These are phyloP conservation scores for Pteromalus puparum DNA, from an alignment of 1,140 invertebrate genomes.

Conservation along the genomic window DNA sequence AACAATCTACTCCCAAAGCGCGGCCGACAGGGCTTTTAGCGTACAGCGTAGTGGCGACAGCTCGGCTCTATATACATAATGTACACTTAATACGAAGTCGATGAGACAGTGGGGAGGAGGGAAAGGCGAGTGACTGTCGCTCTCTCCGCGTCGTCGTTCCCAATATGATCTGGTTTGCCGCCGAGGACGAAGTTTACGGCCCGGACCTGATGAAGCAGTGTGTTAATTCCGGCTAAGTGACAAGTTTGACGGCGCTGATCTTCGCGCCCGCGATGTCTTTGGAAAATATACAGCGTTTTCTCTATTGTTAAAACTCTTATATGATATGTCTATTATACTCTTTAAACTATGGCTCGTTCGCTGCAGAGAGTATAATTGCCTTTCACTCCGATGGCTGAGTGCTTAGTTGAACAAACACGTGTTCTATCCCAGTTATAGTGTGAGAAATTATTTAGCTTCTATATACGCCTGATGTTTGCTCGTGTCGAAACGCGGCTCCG, in stretches of 20 bases:
- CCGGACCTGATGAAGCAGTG: conserved; percentile 15
- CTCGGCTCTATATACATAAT: conserved; percentile 13
- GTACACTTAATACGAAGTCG: conserved; percentile 38
- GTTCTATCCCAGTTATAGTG: too few species aligned
- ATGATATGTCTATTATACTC: too few species aligned
- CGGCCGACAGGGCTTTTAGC: conserved; percentile 42
- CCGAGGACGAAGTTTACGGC: background rate
- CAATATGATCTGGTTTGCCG: conserved; percentile 45
- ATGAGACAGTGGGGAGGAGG: conserved; percentile 4
- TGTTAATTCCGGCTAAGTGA: conserved; percentile 13
- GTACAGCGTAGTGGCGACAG: background rate
- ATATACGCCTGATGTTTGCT: too few species aligned
- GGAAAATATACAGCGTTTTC: background rate
- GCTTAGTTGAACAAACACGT: too few species aligned
- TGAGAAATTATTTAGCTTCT: too few species aligned
- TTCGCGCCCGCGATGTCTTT: background rate
- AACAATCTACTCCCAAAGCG: conserved; percentile 40
- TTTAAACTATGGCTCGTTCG: too few species aligned
- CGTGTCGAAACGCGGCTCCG: too few species aligned
- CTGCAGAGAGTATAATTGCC: too few species aligned
- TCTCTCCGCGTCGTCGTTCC: background rate
- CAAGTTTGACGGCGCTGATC: background rate
- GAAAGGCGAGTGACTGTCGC: background rate
- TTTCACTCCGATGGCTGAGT: too few species aligned
- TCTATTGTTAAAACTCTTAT: background rate